Conservation (phyloP, 2,113 vertebrate species). For the Oostethus manadensis region DNA sequence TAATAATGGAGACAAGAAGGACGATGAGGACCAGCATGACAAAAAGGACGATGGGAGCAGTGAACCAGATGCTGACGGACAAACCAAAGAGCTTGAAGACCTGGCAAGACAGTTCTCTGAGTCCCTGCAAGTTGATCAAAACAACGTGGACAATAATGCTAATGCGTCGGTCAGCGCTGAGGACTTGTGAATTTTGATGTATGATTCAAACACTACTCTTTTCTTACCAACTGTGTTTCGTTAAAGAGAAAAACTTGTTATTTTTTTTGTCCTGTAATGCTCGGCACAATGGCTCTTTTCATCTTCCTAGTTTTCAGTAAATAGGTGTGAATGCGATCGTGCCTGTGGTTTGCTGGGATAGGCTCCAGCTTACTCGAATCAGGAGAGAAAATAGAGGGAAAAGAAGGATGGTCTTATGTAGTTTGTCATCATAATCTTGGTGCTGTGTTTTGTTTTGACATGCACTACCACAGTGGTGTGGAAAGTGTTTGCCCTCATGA, state of each 20-base stretch:
- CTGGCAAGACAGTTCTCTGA: constrained; percentile 56
- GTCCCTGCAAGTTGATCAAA: constrained; percentile 52
- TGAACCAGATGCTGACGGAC: constrained; percentile 16
- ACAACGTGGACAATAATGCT: constrained; percentile 14
- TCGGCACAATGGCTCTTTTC: too few relatives aligned
- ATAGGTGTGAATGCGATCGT: too few relatives aligned
- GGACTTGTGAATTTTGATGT: constrained; percentile 56
- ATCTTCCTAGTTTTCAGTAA: too few relatives aligned
- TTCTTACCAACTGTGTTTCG: constrained; percentile 12
- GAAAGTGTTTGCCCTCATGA: too few relatives aligned
- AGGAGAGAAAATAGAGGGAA: too few relatives aligned
- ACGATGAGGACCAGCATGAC: constrained; percentile 22
- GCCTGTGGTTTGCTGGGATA: too few relatives aligned
- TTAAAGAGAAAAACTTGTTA: not conserved
- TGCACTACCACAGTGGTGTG: too few relatives aligned
- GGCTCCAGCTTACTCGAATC: too few relatives aligned
- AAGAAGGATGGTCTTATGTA: too few relatives aligned
- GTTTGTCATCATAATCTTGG: too few relatives aligned
- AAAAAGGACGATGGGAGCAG: not conserved
- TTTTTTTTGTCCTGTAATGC: constrained; percentile 1
- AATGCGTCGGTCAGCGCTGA: constrained; percentile 53
- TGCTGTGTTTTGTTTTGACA: too few relatives aligned
- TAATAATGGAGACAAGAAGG: constrained; percentile 1
- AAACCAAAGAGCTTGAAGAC: constrained; percentile 53
- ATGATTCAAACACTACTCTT: not conserved